phyloP scores from a whole-genome alignment of 2,888 invertebrate genomes.

The Cyaniris semiargus region DNA sequence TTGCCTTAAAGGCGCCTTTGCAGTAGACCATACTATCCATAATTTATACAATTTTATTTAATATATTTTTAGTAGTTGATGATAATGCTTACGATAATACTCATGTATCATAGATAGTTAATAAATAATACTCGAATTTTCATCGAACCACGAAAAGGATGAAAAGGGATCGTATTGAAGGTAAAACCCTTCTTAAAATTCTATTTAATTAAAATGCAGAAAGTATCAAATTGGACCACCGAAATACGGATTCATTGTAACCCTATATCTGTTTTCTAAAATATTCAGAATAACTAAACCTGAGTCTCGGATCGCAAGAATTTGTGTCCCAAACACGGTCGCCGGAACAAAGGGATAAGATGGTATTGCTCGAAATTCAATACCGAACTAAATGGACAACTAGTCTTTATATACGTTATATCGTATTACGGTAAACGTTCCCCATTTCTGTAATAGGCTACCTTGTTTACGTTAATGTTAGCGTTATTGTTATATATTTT shows the following conservation, averaged over 20 bases:
- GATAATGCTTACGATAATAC: too few species aligned
- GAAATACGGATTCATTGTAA: not conserved
- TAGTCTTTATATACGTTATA: slow-evolving; percentile 32
- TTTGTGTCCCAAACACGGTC: slow-evolving; percentile 35
- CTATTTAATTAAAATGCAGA: not conserved
- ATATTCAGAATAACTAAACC: slow-evolving; percentile 23
- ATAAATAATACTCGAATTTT: not conserved
- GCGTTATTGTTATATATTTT: slow-evolving; percentile 33
- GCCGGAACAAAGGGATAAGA: slow-evolving; percentile 40
- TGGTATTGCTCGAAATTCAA: slow-evolving; percentile 41
- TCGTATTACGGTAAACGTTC: slow-evolving; percentile 23
- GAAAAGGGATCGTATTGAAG: not conserved
- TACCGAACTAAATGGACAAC: slow-evolving; percentile 37
- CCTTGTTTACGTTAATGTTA: slow-evolving; percentile 22
- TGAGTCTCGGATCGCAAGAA: slow-evolving; percentile 35
- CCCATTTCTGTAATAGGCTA: slow-evolving; percentile 17
- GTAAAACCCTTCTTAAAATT: not conserved
- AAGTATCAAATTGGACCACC: not conserved
- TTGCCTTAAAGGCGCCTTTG: too few species aligned
- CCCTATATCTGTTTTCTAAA: slow-evolving; percentile 1
- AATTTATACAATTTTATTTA: not conserved
- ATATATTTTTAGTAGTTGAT: not conserved
- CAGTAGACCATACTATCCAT: too few species aligned
- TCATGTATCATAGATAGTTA: not conserved
- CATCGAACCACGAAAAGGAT: not conserved